A percentile compares a stretch with the other conserved stretches of the same genome.
These are phyloP conservation scores for Conopomorpha cramerella DNA, from an alignment of 1,140 invertebrate species.

Conservation along the genomic window DNA sequence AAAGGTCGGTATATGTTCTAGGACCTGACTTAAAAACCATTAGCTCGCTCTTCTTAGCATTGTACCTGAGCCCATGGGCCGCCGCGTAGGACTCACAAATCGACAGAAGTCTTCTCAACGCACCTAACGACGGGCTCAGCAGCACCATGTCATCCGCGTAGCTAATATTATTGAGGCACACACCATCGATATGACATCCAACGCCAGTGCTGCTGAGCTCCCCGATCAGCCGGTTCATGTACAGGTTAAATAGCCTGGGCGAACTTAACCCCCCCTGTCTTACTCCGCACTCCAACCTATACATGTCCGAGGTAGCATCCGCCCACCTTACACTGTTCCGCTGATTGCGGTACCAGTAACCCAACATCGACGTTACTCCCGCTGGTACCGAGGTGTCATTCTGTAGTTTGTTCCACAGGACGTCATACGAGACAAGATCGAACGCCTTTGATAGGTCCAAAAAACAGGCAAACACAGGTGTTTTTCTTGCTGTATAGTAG, in stretches of 20 bases:
- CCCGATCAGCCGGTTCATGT: background rate
- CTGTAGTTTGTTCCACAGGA: conserved; percentile 1
- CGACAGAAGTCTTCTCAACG: background rate
- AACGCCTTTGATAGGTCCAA: conserved; percentile 5
- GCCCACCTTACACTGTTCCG: conserved; percentile 2
- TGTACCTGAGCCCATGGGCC: conserved; percentile 5
- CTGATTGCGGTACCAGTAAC: conserved; percentile 5
- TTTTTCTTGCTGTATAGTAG: conserved; percentile 4
- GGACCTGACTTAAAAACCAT: conserved; percentile 4
- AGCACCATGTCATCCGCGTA: conserved; percentile 1
- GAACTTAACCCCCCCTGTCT: conserved; percentile 3
- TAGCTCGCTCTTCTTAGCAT: conserved; percentile 1
- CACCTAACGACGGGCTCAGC: background rate
- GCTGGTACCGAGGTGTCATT: background rate
- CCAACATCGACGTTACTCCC: conserved; percentile 1
- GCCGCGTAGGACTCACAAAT: background rate
- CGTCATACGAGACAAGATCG: conserved; percentile 2
- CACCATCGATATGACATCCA: background rate
- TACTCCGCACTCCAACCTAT: conserved; percentile 4
- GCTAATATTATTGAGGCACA: conserved; percentile 1
- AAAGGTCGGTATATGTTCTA: background rate
- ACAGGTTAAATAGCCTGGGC: conserved; percentile 2
- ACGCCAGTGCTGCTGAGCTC: background rate
- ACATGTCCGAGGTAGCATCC: background rate
- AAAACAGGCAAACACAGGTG: conserved; percentile 3